Evolutionary conservation across 1,140 invertebrate species (phyloP), one percentile per base, ranked within the genome.

Genomic region (Meteorus sp.): DNA sequence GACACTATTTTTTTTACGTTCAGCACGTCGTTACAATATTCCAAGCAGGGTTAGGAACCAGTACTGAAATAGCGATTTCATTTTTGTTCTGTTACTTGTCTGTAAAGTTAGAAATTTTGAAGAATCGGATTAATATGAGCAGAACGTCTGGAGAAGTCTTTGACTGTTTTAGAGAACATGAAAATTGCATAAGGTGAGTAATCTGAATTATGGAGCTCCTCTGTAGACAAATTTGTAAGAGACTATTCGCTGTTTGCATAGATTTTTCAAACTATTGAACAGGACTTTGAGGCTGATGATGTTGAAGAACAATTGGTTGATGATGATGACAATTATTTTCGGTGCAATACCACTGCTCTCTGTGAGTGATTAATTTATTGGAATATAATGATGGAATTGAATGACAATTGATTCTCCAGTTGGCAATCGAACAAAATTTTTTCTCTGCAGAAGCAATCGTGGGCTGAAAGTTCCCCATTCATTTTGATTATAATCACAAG

Each of bases 301-400:
- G 17, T 8, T 59, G 1, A 64, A 61, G 44, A 52, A 57, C 17
- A 64, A 61, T 17, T 47, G 27, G 7, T 59, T 56, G 1, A 72
- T 74, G 70, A 63, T 59, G 22, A 9, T 61, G 3, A 59, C 63
- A 7, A 62, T 65, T 1, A 64, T 71, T 37, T 69, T 59, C 43
- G 69, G 66, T 31, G 66, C 63, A 44, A 66, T 70, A 47, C 67
- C 69, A 9, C 43, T 76, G 6, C 48, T 74, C 35, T 27, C 61
- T 15, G 72, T 72, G 62, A 68, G 65, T 65, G 25, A n/a, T n/a
- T n/a, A n/a, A n/a, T n/a, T n/a, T n/a, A n/a, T n/a, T n/a, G n/a
- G n/a, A n/a, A n/a, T n/a, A n/a, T n/a, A n/a, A n/a, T n/a, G n/a
- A n/a, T n/a, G n/a, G n/a, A n/a, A n/a, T n/a, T n/a, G n/a, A n/a